phyloP scores from a whole-genome alignment of 2,888 invertebrate genomes.

The Parthenolecanium corni region DNA sequence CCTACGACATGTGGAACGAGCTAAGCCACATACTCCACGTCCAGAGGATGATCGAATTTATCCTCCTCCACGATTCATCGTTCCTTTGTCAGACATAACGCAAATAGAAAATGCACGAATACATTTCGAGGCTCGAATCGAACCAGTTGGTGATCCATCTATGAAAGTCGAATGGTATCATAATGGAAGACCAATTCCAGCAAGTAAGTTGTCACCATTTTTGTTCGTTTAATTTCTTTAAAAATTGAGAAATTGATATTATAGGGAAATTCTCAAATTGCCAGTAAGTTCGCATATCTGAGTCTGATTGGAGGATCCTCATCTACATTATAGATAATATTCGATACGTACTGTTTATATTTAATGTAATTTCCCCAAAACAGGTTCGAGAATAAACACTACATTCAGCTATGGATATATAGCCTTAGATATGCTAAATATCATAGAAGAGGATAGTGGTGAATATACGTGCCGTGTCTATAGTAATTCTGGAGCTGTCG shows the following conservation, averaged over 20 bases:
- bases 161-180: slow-evolving; percentile 94
- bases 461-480: slow-evolving; percentile 81
- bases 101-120: slow-evolving; percentile 79
- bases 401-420: slow-evolving; percentile 97
- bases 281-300: no score
- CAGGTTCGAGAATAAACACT: slow-evolving; percentile 89
- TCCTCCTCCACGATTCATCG: slow-evolving; percentile 83
- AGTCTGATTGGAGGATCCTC: no score
- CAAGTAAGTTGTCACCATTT: slow-evolving; percentile 81
- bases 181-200: slow-evolving; percentile 81
- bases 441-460: slow-evolving; percentile 74
- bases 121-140: slow-evolving; percentile 94
- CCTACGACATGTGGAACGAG: slow-evolving; percentile 80
- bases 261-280: no score
- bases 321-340: no score
- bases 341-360: neutral
- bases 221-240: no score
- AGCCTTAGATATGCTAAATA: slow-evolving; percentile 78
- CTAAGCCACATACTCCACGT: slow-evolving; percentile 65
- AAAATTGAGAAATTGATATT: no score
- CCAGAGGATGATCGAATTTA: slow-evolving; percentile 77
- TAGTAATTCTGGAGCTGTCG: slow-evolving; percentile 74
- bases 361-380: neutral
- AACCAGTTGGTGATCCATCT: slow-evolving; percentile 90
- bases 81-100: slow-evolving; percentile 68